Percentiles rank a stretch among this genome's conserved stretches.
These are phyloP conservation scores for Acrobasis consociella DNA, from an alignment of 2,888 invertebrate species.

Conservation along the genomic window DNA sequence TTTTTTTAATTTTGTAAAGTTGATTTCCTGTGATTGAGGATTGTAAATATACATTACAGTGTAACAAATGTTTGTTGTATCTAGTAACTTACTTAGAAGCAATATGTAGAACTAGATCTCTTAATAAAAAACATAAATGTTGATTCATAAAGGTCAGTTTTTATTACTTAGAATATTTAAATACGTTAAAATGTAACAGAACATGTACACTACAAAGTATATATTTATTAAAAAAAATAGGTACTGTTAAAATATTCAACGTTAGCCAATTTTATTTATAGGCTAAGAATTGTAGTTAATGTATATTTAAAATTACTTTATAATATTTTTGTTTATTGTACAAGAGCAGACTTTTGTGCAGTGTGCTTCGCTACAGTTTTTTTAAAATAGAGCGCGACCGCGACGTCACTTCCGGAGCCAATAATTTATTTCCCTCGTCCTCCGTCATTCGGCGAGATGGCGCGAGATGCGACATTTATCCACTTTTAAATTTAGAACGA, in stretches of 20 bases:
- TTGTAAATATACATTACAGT: conserved; percentile 41
- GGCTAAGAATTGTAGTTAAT: too few species aligned
- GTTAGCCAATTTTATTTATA: too few species aligned
- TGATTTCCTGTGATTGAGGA: conserved; percentile 67
- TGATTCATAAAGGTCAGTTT: too few species aligned
- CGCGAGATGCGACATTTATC: conserved; percentile 73
- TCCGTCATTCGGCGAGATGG: conserved; percentile 74
- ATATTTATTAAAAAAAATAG: too few species aligned
- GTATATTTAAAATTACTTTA: too few species aligned
- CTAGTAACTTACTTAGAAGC: too few species aligned
- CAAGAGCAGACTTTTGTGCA: not conserved
- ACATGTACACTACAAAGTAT: too few species aligned
- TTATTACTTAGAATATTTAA: too few species aligned
- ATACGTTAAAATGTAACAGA: too few species aligned
- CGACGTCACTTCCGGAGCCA: conserved; percentile 80
- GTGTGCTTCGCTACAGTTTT: not conserved
- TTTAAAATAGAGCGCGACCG: conserved; percentile 75
- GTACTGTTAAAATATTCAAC: too few species aligned
- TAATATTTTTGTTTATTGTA: not conserved
- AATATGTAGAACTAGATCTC: too few species aligned
- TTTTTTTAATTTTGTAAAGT: conserved; percentile 57
- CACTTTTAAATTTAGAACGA: conserved; percentile 71
- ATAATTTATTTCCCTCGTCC: conserved; percentile 78
- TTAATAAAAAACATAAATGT: too few species aligned
- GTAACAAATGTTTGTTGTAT: conserved; percentile 22